Evolutionary conservation across 1,140 invertebrate genomes (phyloP).

Genomic region (Zaprionus vittiger): DNA sequence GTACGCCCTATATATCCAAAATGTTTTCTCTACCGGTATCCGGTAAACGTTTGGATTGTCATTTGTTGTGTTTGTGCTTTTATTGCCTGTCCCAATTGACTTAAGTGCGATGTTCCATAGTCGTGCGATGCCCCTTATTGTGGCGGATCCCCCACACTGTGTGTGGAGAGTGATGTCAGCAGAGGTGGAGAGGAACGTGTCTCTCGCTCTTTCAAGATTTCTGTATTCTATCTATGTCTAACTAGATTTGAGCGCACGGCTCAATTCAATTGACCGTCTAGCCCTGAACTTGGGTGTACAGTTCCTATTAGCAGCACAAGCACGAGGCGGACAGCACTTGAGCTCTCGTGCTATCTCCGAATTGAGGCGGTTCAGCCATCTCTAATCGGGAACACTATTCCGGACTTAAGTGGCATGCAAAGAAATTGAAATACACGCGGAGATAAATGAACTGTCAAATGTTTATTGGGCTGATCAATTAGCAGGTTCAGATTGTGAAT

Average conservation of each 20-base stretch:
- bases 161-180: background rate
- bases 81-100: conserved; percentile 37
- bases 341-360: conserved; percentile 15
- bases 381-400: background rate
- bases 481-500: background rate
- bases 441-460: conserved; percentile 6
- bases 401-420: conserved; percentile 9
- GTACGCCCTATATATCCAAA: background rate
- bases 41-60: conserved; percentile 8
- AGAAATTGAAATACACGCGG: background rate
- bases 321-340: conserved; percentile 3
- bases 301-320: conserved; percentile 28
- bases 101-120: conserved; percentile 28
- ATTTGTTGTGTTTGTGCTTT: background rate
- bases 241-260: conserved; percentile 1
- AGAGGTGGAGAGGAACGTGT: background rate
- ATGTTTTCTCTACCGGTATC: conserved; percentile 23
- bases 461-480: conserved; percentile 17
- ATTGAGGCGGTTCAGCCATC: conserved; percentile 15
- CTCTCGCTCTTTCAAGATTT: background rate
- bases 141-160: conserved; percentile 1
- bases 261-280: conserved; percentile 6
- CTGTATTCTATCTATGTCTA: background rate
- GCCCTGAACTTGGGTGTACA: conserved; percentile 37
- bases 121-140: conserved; percentile 23